Base-by-base conservation (phyloP, 2,888 invertebrate genomes). In the Acronicta aceris region DNA sequence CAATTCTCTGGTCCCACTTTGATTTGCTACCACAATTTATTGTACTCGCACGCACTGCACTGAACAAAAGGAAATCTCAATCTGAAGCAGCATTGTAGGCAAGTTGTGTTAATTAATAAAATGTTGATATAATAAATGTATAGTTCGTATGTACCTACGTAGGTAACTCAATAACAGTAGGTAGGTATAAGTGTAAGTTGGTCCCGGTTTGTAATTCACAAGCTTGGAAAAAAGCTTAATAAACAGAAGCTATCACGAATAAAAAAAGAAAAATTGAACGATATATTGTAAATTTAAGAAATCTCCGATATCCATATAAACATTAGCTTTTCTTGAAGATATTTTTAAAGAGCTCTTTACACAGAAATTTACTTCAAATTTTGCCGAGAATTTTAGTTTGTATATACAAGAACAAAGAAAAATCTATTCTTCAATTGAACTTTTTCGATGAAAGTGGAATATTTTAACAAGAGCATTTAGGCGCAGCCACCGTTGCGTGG, bases 1-100 rank as follows among this genome's bases (percentile, higher is more conserved):
- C 64, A 63, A 72, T 79, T 79, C 78, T 76, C 77, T 74, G 71
- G 65, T 70, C 61, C 74, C 73, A 61, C 79, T 81, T 79, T 81
- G 84, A 83, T 85, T 85, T 85, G 69, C 69, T 58, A 70, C 69
- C 77, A 76, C 74, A 77, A 84, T 79, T 75, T 78, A 80, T 74
- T 74, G 72, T 68, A 62, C 51, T 52, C 68, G 65, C 65, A 71
- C 74, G 66, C 65, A 68, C 58, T 47, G 59, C 65, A 62, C 56
- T 27, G 48, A 65, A 63, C 70, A 73, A 78, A 74, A 70, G 65
- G 72, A 65, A 74, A 69, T 57, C 58, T 51, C 61, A 48, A 62
- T 74, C 65, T 51, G 47, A 65, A 48, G 17, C 40, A 51, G 56
- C 57, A 62, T 71, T 71, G 71, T 58, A 30, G 15, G 17, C 30